phyloP scores from a whole-genome alignment of 2,888 invertebrate genomes.

The Cheilosia impressa region DNA sequence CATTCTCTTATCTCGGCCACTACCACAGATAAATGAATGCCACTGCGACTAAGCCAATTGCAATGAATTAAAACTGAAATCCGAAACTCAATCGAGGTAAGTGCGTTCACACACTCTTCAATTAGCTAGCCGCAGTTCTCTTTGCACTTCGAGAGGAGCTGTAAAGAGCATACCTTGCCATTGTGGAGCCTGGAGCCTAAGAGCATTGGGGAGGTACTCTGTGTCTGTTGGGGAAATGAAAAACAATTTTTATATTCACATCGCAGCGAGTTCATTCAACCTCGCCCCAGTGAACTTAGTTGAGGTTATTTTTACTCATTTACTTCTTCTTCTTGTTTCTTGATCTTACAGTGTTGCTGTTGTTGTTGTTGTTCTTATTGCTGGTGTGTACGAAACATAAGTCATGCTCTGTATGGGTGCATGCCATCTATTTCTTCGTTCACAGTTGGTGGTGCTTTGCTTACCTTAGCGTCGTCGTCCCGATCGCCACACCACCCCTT shows the following conservation, averaged over 20 bases:
- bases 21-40: background rate
- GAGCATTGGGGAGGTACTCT: conserved; percentile 59
- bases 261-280: conserved; percentile 83
- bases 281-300: conserved; percentile 84
- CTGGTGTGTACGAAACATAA: conserved; percentile 61
- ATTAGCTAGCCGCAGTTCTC: background rate
- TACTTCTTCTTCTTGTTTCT: conserved; percentile 59
- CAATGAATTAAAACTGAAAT: background rate
- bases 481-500: conserved; percentile 31
- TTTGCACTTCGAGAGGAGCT: background rate
- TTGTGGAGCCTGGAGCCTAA: conserved; percentile 40
- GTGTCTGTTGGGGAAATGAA: conserved; percentile 54
- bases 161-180: background rate
- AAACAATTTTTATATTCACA: conserved; percentile 74
- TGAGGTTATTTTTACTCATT: conserved; percentile 83
- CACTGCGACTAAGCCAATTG: background rate
- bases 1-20: conserved; percentile 30
- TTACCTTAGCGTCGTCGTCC: conserved; percentile 25
- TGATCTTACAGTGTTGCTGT: conserved; percentile 47
- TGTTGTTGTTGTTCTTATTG: conserved; percentile 54
- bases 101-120: background rate
- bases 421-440: conserved; percentile 57
- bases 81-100: background rate
- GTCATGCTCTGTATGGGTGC: conserved; percentile 75
- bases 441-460: conserved; percentile 34